phyloP scores from a whole-genome alignment of 2,797 vertebrate species.

The Tachyglossus aculeatus region DNA sequence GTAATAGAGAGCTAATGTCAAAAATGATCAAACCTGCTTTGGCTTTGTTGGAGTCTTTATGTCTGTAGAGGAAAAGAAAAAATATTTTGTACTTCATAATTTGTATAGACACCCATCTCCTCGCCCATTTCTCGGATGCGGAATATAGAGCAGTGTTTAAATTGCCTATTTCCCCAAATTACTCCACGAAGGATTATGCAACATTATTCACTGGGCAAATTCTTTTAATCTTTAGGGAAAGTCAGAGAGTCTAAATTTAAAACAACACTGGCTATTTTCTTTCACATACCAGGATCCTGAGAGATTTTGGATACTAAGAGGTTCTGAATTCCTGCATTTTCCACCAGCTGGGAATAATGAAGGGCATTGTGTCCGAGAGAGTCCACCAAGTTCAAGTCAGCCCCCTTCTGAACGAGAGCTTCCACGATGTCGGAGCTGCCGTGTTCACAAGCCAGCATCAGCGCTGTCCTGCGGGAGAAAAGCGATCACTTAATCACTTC shows the following conservation, averaged over 20 bases:
- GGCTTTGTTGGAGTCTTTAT: constrained; percentile 77
- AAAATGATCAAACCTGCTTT: constrained; percentile 81
- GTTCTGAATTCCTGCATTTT: constrained; percentile 79
- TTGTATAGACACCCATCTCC: neutral
- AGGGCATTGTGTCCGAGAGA: constrained; percentile 86
- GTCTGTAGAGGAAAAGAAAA: constrained; percentile 75
- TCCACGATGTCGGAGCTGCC: constrained; percentile 76
- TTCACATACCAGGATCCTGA: constrained; percentile 80
- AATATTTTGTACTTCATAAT: constrained; percentile 16
- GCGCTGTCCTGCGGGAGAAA: constrained; percentile 79
- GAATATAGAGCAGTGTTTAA: neutral
- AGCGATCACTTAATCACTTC: constrained; percentile 6
- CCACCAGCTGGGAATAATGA: constrained; percentile 83
- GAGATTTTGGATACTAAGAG: constrained; percentile 79
- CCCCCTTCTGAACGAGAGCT: constrained; percentile 82
- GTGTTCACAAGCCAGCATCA: constrained; percentile 89
- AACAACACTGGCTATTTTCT: constrained; percentile 46
- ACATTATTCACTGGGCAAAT: constrained; percentile 34
- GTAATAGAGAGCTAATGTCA: constrained; percentile 1
- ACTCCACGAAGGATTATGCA: constrained; percentile 40
- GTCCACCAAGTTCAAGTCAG: constrained; percentile 82
- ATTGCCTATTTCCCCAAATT: constrained; percentile 29
- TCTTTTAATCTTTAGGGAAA: constrained; percentile 40
- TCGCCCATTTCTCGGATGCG: too few relatives aligned
- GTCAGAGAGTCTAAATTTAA: constrained; percentile 16